These are phyloP conservation scores for Dendrophyllia cribrosa DNA, from an alignment of 64 coral and sea anemone species.

Conservation along the genomic window DNA sequence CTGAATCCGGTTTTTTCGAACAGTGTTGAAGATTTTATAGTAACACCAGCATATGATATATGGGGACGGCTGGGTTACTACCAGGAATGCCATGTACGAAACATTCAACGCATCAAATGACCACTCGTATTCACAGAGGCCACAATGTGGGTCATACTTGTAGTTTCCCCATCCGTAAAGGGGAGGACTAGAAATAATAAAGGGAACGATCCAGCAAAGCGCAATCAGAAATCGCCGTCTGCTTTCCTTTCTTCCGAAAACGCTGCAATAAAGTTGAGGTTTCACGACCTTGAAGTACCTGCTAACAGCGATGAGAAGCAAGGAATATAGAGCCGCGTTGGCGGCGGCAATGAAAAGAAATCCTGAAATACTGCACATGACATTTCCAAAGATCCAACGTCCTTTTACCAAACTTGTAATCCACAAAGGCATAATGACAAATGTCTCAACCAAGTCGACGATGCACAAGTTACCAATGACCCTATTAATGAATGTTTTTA, in stretches of 20 bases:
- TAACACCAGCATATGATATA: constrained; percentile 64
- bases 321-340: constrained; percentile 35
- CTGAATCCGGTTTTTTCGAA: constrained; percentile 32
- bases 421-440: constrained; percentile 64
- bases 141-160: neutral
- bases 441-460: constrained; percentile 31
- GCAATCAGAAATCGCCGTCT: neutral
- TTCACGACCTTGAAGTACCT: constrained; percentile 72
- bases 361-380: constrained; percentile 32
- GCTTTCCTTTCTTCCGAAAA: constrained; percentile 13
- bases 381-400: constrained; percentile 47
- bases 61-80: neutral
- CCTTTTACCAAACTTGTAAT: constrained; percentile 25
- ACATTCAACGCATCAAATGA: constrained; percentile 19
- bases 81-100: constrained; percentile 43
- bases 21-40: constrained; percentile 65
- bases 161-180: constrained; percentile 42
- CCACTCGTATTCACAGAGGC: constrained; percentile 40
- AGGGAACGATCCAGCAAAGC: constrained; percentile 25
- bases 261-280: constrained; percentile 11
- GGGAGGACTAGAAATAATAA: constrained; percentile 26
- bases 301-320: constrained; percentile 43
- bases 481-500: constrained; percentile 57
- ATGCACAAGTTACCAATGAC: constrained; percentile 55
- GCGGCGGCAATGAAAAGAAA: constrained; percentile 25